Conservation (phyloP, 2,797 vertebrate species). For the Sebastes hubbsi region DNA sequence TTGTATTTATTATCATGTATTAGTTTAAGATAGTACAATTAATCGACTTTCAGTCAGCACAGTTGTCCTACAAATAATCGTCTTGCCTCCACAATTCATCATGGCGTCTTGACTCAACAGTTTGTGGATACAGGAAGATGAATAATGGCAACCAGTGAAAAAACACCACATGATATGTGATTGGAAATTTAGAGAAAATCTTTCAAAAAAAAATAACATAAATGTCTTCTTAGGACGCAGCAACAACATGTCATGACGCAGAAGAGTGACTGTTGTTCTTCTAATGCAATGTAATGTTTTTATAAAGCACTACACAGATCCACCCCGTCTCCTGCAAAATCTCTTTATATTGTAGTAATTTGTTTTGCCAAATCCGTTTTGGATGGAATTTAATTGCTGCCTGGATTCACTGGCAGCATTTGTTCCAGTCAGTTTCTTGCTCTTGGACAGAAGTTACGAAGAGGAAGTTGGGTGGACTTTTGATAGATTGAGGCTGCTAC, state of each 20-base stretch:
- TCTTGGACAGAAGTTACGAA: not conserved
- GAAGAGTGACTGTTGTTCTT: not conserved
- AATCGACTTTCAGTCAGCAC: not conserved
- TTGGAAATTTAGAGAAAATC: not conserved
- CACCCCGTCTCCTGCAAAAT: not conserved
- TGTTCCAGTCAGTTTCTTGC: not conserved
- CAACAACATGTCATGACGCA: not conserved
- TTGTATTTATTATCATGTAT: no score
- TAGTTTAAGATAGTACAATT: not conserved
- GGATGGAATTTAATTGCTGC: not conserved
- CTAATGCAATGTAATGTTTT: not conserved
- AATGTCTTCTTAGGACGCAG: not conserved
- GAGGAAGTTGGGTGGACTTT: not conserved
- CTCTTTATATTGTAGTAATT: not conserved
- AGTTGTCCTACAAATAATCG: no score
- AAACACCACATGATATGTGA: not conserved
- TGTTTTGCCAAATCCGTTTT: slow-evolving; percentile 7
- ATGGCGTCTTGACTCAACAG: not conserved
- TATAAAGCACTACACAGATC: not conserved
- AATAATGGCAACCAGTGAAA: not conserved
- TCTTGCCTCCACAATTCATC: not conserved
- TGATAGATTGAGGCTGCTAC: not conserved
- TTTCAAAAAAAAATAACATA: not conserved
- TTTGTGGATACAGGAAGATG: no score
- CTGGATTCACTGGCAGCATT: slow-evolving; percentile 1